Percentiles rank a stretch among this genome's conserved stretches.
phyloP scores from a whole-genome alignment of 2,888 invertebrate genomes.

The Drosophila pullipes region DNA sequence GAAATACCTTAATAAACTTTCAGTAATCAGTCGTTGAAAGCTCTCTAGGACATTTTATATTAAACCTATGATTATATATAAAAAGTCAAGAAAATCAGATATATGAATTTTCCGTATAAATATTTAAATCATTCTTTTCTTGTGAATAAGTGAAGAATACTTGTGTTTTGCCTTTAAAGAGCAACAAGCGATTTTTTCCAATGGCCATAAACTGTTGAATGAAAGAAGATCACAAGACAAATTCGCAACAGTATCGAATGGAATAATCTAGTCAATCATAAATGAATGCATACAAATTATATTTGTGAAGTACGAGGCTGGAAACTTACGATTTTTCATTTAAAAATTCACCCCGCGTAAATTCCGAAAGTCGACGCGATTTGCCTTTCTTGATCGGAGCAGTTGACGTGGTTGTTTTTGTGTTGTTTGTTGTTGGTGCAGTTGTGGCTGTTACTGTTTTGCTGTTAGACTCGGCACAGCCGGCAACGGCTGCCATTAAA shows the following conservation, averaged over 20 bases:
- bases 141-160: background rate
- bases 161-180: background rate
- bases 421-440: slow-evolving; percentile 26
- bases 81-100: background rate
- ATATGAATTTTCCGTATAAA: background rate
- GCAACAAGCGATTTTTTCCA: background rate
- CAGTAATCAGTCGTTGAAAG: background rate
- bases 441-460: slow-evolving; percentile 32
- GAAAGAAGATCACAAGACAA: slow-evolving; percentile 24
- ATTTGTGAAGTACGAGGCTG: slow-evolving; percentile 15
- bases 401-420: slow-evolving; percentile 31
- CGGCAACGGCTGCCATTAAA: slow-evolving; percentile 49
- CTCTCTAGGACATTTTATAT: background rate
- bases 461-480: slow-evolving; percentile 57
- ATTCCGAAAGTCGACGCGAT: slow-evolving; percentile 86
- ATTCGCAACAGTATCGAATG: slow-evolving; percentile 10
- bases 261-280: slow-evolving; percentile 53
- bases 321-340: slow-evolving; percentile 86
- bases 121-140: background rate
- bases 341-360: slow-evolving; percentile 86
- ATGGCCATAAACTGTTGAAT: slow-evolving; percentile 18
- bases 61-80: background rate
- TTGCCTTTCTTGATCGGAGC: slow-evolving; percentile 83
- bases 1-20: background rate
- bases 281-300: slow-evolving; percentile 46